Percentiles rank a stretch among this genome's conserved stretches.
Evolutionary conservation across 2,797 vertebrate genomes (phyloP).

Genomic region (Brachyrhaphis roseni): DNA sequence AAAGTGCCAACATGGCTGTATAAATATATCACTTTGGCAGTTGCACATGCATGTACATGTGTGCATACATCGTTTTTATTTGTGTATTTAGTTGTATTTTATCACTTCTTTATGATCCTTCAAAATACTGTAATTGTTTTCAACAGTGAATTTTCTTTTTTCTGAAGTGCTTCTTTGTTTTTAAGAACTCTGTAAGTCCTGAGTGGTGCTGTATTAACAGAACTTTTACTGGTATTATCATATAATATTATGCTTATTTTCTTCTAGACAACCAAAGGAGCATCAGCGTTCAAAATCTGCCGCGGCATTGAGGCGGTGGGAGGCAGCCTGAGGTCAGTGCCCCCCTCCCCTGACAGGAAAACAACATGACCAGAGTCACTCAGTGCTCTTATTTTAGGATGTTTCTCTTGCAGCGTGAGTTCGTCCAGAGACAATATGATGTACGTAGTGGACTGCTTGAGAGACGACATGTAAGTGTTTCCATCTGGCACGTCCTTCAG

Average conservation of each 20-base stretch:
- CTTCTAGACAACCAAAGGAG: conserved; percentile 95
- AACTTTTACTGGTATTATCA: neutral
- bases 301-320: conserved; percentile 94
- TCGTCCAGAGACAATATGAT: conserved; percentile 90
- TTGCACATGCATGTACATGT: neutral
- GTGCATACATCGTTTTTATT: neutral
- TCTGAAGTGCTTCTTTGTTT: neutral
- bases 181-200: neutral
- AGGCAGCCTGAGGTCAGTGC: conserved; percentile 88
- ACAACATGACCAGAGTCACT: neutral
- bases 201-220: neutral
- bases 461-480: conserved; percentile 90
- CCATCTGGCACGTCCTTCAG: no score
- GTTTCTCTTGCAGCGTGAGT: conserved; percentile 83
- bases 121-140: neutral
- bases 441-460: conserved; percentile 91
- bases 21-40: neutral
- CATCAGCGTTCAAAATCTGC: conserved; percentile 93
- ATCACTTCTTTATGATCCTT: neutral
- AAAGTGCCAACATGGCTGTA: neutral
- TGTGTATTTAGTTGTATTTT: neutral
- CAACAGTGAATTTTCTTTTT: neutral
- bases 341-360: neutral
- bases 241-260: neutral
- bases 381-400: conserved; percentile 20